phyloP scores from a whole-genome alignment of 2,888 invertebrate genomes.

The Nephrotoma appendiculata region DNA sequence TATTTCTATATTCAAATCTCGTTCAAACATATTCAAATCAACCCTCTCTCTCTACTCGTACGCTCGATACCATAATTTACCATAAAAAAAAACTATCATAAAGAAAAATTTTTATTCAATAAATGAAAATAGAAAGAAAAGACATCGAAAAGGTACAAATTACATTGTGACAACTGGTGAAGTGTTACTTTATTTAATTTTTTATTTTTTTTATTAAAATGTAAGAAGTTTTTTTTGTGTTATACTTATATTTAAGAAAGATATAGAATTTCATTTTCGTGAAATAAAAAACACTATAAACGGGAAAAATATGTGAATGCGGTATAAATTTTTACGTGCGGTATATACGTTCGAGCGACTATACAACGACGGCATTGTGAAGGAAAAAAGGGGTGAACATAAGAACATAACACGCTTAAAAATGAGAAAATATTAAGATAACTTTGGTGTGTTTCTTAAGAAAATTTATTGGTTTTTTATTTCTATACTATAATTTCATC shows the following conservation, averaged over 20 bases:
- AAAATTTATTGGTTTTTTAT: conserved; percentile 3
- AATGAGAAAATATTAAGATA: neutral
- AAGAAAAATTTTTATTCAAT: neutral
- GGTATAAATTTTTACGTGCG: neutral
- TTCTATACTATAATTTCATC: neutral
- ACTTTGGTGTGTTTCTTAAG: neutral
- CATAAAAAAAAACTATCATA: neutral
- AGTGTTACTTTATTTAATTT: conserved; percentile 1
- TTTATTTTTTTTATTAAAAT: neutral
- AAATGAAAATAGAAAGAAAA: neutral
- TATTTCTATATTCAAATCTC: neutral
- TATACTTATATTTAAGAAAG: neutral
- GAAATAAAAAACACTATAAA: neutral
- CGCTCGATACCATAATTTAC: neutral
- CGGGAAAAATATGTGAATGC: neutral
- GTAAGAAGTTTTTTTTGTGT: neutral
- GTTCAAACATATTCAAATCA: neutral
- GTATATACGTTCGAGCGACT: neutral
- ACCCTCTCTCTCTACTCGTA: neutral
- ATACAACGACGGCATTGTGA: neutral
- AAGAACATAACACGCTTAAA: neutral
- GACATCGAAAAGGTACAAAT: neutral
- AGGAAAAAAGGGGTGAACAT: conserved; percentile 1
- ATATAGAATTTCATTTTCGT: conserved; percentile 1
- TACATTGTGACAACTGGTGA: conserved; percentile 2